Base-by-base conservation (phyloP, 64 coral and sea anemone species). In the Anthopleura sola region DNA sequence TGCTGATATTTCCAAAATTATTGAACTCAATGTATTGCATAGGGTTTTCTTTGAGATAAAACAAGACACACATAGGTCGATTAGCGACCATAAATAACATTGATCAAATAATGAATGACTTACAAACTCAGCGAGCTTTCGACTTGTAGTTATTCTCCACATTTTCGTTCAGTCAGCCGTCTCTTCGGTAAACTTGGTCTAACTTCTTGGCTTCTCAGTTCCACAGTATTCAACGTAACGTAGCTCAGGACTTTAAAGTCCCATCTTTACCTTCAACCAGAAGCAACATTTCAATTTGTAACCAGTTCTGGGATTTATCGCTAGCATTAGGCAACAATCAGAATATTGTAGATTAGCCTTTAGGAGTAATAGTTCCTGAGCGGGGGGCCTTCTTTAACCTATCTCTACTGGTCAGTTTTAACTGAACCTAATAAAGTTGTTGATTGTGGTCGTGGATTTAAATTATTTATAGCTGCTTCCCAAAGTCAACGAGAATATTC, bases 61-160 rank as follows among this genome's bases (percentile, higher is more conserved):
- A 29, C 2, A 34, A 71, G 28, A 66, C 31, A 34, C 29, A 33
- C n/a, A n/a, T n/a, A 34, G 50, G 28, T 32, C 58, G 58, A 62
- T 62, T 62, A n/a, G 7, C 21, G 24, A 26, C 58, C 24, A 71
- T 16, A 29, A 71, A 71, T 29, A 34, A 29, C 7, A 71, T 6
- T 15, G 26, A 71, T 71, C 29, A 71, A 71, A 34, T 26, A 62
- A 62, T 71, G 10, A 83, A 36, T 23, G 64, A 91, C 89, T 91
- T 91, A 91, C 89, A 82, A 91, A 91, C 68, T 91, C 89, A n/a
- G 89, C 89, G 20, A 91, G 89, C 58, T 91, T 91, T 81, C 89
- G 60, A 9, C 83, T 91, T 53, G 89, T 91, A 17, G 89, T 91
- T 1, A 91, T 91, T 56, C 89, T 23, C 89, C 89, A 91, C 89